phyloP scores from a whole-genome alignment of 2,888 invertebrate genomes.

The Tetheella fluctuosa region DNA sequence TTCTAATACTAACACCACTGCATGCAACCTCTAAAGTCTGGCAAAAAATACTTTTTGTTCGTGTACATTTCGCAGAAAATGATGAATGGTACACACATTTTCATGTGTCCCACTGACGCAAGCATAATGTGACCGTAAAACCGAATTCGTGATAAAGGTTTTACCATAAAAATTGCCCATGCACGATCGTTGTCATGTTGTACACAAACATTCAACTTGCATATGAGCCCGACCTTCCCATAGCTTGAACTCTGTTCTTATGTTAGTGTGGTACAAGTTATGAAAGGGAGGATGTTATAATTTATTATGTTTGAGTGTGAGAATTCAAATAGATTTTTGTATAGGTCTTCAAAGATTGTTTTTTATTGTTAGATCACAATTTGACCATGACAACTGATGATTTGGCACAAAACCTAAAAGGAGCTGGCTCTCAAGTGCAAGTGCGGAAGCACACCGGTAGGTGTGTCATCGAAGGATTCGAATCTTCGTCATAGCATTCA shows the following conservation, averaged over 20 bases:
- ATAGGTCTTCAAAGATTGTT: too few species aligned
- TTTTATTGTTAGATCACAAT: too few species aligned
- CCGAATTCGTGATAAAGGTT: slow-evolving; percentile 31
- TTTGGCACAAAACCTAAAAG: too few species aligned
- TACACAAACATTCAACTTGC: slow-evolving; percentile 12
- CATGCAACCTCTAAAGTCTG: background rate
- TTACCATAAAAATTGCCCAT: slow-evolving; percentile 34
- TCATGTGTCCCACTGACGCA: background rate
- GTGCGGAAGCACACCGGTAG: too few species aligned
- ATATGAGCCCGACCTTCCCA: slow-evolving; percentile 31
- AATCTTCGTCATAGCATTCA: too few species aligned
- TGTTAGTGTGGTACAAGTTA: slow-evolving; percentile 15
- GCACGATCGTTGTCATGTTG: slow-evolving; percentile 31
- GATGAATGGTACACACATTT: background rate
- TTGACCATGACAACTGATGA: too few species aligned
- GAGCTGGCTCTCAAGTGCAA: too few species aligned
- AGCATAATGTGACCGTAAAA: slow-evolving; percentile 33
- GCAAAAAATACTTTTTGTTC: background rate
- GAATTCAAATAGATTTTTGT: too few species aligned
- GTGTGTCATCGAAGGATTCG: too few species aligned
- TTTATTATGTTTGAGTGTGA: background rate
- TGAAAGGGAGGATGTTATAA: slow-evolving; percentile 1
- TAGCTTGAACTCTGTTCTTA: slow-evolving; percentile 32
- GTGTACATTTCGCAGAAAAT: background rate
- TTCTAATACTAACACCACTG: too few species aligned